Evolutionary conservation across 2,113 vertebrate genomes (phyloP).

Genomic region (Chloropsis cyanopogon): DNA sequence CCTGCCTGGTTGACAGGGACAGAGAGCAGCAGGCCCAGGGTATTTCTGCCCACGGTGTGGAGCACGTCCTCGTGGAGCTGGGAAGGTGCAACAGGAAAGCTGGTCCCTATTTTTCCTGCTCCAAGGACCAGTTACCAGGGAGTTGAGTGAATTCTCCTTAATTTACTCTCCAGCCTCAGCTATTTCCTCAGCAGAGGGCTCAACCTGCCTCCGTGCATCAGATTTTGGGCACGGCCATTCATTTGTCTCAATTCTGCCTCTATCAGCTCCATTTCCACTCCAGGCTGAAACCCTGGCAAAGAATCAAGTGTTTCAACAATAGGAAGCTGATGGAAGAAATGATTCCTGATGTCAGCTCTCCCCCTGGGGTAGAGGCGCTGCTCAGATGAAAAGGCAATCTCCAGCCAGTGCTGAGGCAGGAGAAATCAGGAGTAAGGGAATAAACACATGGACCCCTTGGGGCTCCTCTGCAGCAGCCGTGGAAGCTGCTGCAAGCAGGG

Average conservation of each 20-base stretch:
- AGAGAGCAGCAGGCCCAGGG: background rate
- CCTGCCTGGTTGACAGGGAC: background rate
- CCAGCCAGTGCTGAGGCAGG: background rate
- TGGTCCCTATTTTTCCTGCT: background rate
- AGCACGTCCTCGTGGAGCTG: background rate
- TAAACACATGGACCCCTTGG: fast-evolving
- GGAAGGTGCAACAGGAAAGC: background rate
- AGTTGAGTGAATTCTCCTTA: background rate
- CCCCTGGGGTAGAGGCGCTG: background rate
- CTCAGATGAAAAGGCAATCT: background rate
- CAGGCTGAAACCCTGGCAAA: background rate
- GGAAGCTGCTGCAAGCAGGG: background rate
- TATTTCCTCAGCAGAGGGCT: background rate
- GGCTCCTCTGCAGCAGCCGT: background rate
- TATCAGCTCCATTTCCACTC: background rate
- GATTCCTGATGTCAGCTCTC: background rate
- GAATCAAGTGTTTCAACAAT: background rate
- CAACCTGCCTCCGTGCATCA: background rate
- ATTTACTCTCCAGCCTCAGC: background rate
- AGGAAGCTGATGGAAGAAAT: background rate
- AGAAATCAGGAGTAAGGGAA: background rate
- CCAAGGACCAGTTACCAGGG: background rate
- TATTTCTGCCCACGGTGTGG: fast-evolving
- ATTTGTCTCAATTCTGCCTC: background rate
- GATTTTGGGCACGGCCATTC: background rate